phyloP scores from a whole-genome alignment of 2,797 vertebrate species.

The Agapornis canus region DNA sequence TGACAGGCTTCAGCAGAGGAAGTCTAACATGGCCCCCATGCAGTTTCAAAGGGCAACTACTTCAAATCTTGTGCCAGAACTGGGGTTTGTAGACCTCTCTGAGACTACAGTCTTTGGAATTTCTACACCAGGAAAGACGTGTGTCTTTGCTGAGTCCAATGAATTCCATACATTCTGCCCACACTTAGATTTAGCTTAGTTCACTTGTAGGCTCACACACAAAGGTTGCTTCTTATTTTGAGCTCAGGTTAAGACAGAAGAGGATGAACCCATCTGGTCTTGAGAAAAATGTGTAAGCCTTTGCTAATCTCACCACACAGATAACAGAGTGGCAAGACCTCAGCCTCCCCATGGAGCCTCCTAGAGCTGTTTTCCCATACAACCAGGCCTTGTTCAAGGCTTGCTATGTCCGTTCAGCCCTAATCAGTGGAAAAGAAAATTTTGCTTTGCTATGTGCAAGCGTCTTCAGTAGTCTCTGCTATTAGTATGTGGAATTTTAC shows the following conservation, averaged over 20 bases:
- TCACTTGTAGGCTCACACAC: background rate
- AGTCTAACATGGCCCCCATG: background rate
- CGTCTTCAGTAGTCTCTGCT: background rate
- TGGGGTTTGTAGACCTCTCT: background rate
- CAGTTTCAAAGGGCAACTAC: background rate
- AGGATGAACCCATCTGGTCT: background rate
- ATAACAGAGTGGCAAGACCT: background rate
- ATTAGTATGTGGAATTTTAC: background rate
- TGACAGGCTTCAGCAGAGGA: background rate
- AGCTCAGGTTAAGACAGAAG: background rate
- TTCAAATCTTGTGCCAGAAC: background rate
- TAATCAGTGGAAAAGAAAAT: background rate
- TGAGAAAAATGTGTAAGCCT: background rate
- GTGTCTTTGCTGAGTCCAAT: accelerated
- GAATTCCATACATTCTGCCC: background rate
- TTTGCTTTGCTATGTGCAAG: background rate
- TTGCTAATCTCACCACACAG: background rate
- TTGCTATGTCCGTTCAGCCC: background rate
- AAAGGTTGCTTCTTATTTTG: background rate
- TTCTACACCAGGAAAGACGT: background rate
- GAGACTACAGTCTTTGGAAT: background rate
- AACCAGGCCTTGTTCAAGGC: background rate
- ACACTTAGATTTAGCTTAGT: background rate
- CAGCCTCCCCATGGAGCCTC: background rate
- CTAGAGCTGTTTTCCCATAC: background rate